Evolutionary conservation across 2,888 invertebrate species (phyloP), one percentile per base, ranked within the genome.

Genomic region (Pyrrhosoma nymphula): DNA sequence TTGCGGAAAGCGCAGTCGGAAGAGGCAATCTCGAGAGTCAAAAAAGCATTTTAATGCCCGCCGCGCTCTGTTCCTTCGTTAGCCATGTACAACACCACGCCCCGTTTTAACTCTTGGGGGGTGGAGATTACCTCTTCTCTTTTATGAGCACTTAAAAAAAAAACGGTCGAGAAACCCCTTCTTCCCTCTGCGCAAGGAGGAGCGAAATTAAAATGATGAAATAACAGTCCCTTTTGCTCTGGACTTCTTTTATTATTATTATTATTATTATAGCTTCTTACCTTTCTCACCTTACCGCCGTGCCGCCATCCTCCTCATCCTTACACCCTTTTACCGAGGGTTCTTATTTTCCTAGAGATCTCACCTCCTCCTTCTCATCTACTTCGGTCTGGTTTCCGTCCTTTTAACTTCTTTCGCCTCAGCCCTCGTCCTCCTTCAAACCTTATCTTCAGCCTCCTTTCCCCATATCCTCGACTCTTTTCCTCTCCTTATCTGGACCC

Each of bases 151-250:
- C 82, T 82, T 82, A 82, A 82, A 47, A 47, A 47, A 47, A 47
- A 47, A 82, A 82, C n/a, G 35, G 30, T 69, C n/a, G 69, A 26
- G 69, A n/a, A n/a, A 60, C 60, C 60, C 60, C 20, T 4, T 26
- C 69, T 26, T 4, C 1, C 69, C 1, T n/a, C n/a, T 30, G 16
- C n/a, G n/a, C 82, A 82, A 35, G 82, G n/a, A 26, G 82, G 82
- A 35, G n/a, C 82, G 82, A 35, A 82, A 82, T 82, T 82, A 82
- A 82, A 82, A 82, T 82, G 82, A 82, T 35, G 82, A 35, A 82
- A 82, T 82, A 82, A 82, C 82, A 82, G 82, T 35, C 35, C 82
- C 60, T 20, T 20, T 30, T 35, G 35, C 35, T 82, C 35, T 0
- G 82, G 14, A 14, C 30, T 18, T 35, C 30, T 35, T 82, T 35